These are phyloP conservation scores for Malurus splendens DNA, from an alignment of 2,797 vertebrate genomes.

Conservation along the genomic window DNA sequence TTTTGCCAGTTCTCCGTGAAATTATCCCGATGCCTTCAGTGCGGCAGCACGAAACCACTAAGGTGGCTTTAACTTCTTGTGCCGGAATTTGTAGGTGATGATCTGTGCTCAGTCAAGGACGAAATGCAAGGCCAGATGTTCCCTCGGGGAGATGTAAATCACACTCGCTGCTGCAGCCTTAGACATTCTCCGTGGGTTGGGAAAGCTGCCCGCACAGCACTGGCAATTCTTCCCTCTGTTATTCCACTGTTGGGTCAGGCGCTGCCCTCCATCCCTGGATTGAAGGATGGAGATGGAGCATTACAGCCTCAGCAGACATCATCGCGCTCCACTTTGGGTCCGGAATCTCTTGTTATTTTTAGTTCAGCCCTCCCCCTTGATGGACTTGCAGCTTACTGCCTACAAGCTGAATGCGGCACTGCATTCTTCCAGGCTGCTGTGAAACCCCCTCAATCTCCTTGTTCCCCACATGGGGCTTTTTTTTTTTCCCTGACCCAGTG, in stretches of 20 bases:
- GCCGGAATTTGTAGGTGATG: background rate
- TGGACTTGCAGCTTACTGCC: background rate
- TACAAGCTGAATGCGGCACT: fast-evolving
- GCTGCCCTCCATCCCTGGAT: background rate
- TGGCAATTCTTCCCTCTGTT: background rate
- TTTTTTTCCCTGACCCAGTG: background rate
- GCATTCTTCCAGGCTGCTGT: background rate
- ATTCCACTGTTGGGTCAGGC: background rate
- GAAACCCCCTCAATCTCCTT: background rate
- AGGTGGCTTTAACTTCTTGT: background rate
- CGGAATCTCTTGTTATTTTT: background rate
- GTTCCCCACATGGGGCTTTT: background rate
- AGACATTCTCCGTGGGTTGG: background rate
- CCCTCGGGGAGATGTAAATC: background rate
- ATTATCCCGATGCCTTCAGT: background rate
- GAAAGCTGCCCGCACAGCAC: background rate
- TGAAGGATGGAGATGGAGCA: background rate
- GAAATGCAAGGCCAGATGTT: background rate
- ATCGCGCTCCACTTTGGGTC: background rate
- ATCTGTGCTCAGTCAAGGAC: background rate
- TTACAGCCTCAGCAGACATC: background rate
- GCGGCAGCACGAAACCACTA: background rate
- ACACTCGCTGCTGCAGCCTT: background rate
- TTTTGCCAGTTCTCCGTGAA: slow-evolving; percentile 2
- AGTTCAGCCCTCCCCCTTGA: background rate